Evolutionary conservation across 1,140 invertebrate species (phyloP).

Genomic region (Leptestheria dahalacensis): DNA sequence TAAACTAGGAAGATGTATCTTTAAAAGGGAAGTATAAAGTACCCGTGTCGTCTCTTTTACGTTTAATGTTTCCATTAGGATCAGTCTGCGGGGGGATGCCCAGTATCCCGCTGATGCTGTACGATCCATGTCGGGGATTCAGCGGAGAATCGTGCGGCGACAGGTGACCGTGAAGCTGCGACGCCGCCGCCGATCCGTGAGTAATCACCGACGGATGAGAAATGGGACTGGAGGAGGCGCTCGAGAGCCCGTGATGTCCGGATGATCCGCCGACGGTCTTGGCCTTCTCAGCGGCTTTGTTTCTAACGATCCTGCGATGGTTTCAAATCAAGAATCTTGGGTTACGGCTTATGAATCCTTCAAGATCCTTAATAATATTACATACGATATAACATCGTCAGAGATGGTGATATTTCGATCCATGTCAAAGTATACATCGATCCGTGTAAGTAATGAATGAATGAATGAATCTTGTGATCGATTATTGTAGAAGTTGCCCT

Average conservation of each 20-base stretch:
- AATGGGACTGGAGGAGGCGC: conserved; percentile 20
- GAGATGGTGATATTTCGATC: too few species aligned
- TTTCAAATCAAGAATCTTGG: too few species aligned
- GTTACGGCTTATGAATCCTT: too few species aligned
- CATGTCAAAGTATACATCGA: too few species aligned
- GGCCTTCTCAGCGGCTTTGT: conserved; percentile 89
- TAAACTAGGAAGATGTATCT: too few species aligned
- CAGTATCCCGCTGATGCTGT: conserved; percentile 90
- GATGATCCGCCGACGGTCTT: conserved; percentile 32
- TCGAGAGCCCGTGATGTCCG: conserved; percentile 10
- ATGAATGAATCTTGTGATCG: too few species aligned
- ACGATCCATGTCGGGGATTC: conserved; percentile 42
- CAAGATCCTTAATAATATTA: too few species aligned
- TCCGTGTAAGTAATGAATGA: too few species aligned
- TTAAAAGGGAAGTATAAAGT: background rate
- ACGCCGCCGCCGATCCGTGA: conserved; percentile 21
- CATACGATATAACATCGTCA: too few species aligned
- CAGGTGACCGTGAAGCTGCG: conserved; percentile 19
- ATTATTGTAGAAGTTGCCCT: too few species aligned
- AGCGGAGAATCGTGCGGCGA: conserved; percentile 19
- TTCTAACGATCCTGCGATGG: conserved; percentile 82
- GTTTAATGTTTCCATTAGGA: conserved; percentile 49
- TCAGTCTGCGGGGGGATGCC: conserved; percentile 56
- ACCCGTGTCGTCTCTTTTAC: conserved; percentile 43
- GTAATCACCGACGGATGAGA: conserved; percentile 26